Evolutionary conservation across 1,140 invertebrate genomes (phyloP), one percentile per base, ranked within the genome.

Genomic region (Procambarus virginalis): DNA sequence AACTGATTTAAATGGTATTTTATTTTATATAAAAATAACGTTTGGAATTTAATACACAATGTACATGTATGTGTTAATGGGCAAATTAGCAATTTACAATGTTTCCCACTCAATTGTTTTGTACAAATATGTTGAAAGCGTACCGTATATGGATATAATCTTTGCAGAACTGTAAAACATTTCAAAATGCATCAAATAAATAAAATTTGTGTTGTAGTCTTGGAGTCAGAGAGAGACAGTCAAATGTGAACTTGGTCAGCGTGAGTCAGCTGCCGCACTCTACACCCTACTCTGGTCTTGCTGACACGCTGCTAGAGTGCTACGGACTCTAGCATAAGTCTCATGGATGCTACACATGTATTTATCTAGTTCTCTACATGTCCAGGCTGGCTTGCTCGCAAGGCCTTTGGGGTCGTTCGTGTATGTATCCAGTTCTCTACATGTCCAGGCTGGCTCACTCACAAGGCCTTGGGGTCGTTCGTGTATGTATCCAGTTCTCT

Each of bases 351-450:
- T 34, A 68, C 10, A 68, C 68, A 79, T 88, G 77, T 88, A 68
- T 68, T 9, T 17, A 68, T 68, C 64, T 2, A 58, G 55, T 9
- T 17, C 17, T 20, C 64, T 4, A 20, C 3, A 1, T 17, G 10
- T 68, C 17, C 0, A 68, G 64, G 64, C 20, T 0, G 6, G 68
- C 3, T 46, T 17, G 20, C 4, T 92, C 90, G 91, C 45, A 89
- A 48, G 45, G 92, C 90, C 76, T 92, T 20, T 92, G 51, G 90
- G n/a, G n/a, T n/a, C n/a, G n/a, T n/a, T n/a, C n/a, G n/a, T n/a
- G n/a, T n/a, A n/a, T n/a, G n/a, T n/a, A n/a, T n/a, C n/a, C n/a
- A n/a, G n/a, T n/a, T n/a, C n/a, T n/a, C n/a, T n/a, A n/a, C n/a
- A n/a, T n/a, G n/a, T n/a, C n/a, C n/a, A n/a, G n/a, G n/a, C n/a